Evolutionary conservation across 2,113 vertebrate species (phyloP).

Genomic region (Pelobates fuscus): DNA sequence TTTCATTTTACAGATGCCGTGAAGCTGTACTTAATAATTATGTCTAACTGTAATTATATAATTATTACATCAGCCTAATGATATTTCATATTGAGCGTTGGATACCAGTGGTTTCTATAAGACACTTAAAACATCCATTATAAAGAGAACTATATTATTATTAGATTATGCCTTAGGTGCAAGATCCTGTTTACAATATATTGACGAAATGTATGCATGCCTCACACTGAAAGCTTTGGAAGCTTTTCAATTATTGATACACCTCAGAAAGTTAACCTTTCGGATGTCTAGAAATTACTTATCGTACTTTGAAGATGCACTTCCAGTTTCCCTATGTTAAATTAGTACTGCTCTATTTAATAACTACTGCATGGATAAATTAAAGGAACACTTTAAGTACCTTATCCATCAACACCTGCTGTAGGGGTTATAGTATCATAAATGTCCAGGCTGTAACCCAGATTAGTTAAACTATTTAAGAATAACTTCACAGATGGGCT

Average conservation of each 20-base stretch:
- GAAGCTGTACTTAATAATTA: slow-evolving; percentile 11
- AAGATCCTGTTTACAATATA: slow-evolving; percentile 42
- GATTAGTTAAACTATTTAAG: too few species aligned
- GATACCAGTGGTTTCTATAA: slow-evolving; percentile 34
- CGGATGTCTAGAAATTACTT: too few species aligned
- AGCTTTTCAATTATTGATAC: slow-evolving; percentile 31
- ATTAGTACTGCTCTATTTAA: too few species aligned
- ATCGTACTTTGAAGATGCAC: too few species aligned
- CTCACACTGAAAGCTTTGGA: slow-evolving; percentile 14
- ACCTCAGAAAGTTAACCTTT: slow-evolving; percentile 18
- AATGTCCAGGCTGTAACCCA: too few species aligned
- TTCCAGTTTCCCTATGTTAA: too few species aligned
- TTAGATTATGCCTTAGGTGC: slow-evolving; percentile 27
- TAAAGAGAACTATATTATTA: slow-evolving; percentile 35
- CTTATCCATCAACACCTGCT: too few species aligned
- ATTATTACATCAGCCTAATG: slow-evolving; percentile 28
- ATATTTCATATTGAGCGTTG: slow-evolving; percentile 19
- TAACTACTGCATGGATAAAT: too few species aligned
- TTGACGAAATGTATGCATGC: slow-evolving; percentile 32
- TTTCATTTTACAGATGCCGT: background rate
- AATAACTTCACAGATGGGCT: too few species aligned
- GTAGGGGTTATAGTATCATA: too few species aligned
- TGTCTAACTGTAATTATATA: slow-evolving; percentile 37
- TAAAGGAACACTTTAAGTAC: too few species aligned
- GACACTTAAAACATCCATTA: slow-evolving; percentile 42